A percentile compares a stretch with the other conserved stretches of the same genome.
phyloP scores from a whole-genome alignment of 2,888 invertebrate species.

The Napeogenes sylphis region DNA sequence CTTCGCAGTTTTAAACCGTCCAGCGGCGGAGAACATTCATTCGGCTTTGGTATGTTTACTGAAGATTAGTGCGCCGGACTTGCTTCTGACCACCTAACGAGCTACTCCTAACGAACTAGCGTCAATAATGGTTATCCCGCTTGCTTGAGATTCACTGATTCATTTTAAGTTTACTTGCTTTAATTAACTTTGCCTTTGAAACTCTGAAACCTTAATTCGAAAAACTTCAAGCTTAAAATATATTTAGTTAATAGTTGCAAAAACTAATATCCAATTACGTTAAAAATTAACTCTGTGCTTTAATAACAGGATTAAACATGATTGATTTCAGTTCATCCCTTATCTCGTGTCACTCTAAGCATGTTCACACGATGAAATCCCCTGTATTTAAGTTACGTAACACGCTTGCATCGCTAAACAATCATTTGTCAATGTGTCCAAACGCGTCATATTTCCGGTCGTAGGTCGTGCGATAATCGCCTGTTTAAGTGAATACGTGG shows the following conservation, averaged over 20 bases:
- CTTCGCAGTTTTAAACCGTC: constrained; percentile 17
- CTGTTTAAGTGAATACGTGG: constrained; percentile 36
- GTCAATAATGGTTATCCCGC: too few species aligned
- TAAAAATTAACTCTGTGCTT: too few species aligned
- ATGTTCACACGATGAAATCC: background rate
- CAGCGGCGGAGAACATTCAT: constrained; percentile 16
- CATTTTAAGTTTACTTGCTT: too few species aligned
- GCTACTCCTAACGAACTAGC: constrained; percentile 5
- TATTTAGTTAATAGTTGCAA: too few species aligned
- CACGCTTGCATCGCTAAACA: constrained; percentile 4
- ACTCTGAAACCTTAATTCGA: too few species aligned
- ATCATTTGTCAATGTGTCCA: constrained; percentile 18
- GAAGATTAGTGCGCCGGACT: constrained; percentile 18
- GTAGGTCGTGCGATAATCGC: constrained; percentile 28
- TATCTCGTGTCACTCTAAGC: background rate
- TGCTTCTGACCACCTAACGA: constrained; percentile 18
- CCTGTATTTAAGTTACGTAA: constrained; percentile 1
- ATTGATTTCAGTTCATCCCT: too few species aligned
- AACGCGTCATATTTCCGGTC: constrained; percentile 13
- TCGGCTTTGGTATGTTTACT: constrained; percentile 23
- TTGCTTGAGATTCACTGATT: too few species aligned
- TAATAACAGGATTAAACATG: too few species aligned
- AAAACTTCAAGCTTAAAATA: too few species aligned
- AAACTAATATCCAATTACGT: too few species aligned
- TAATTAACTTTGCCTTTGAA: too few species aligned